Percentiles rank a stretch among this genome's conserved stretches.
These are phyloP conservation scores for Pelobates cultripes DNA, from an alignment of 2,797 vertebrate genomes.

Conservation along the genomic window DNA sequence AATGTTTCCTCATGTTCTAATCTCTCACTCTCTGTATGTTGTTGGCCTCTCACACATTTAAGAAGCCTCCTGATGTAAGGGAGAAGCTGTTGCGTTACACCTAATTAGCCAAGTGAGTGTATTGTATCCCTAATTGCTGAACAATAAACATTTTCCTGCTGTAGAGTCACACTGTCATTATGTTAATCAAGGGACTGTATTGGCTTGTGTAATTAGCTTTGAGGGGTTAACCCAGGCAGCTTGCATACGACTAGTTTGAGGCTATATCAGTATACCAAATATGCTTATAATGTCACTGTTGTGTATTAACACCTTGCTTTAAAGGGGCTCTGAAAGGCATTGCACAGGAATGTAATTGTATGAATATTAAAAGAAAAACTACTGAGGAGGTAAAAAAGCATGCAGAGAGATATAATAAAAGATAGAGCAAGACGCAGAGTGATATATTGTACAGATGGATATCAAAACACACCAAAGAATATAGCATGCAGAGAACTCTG, in stretches of 20 bases:
- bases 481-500: background rate
- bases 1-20: background rate
- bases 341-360: constrained; percentile 6
- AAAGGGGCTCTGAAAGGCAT: background rate
- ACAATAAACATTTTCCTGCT: constrained; percentile 42
- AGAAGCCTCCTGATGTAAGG: background rate
- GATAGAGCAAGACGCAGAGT: constrained; percentile 37
- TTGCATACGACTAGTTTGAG: constrained; percentile 4
- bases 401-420: constrained; percentile 48
- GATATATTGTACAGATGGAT: constrained; percentile 45
- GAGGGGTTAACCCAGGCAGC: constrained; percentile 21
- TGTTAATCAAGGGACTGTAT: constrained; percentile 34
- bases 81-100: constrained; percentile 8
- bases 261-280: background rate
- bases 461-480: constrained; percentile 10
- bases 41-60: constrained; percentile 13
- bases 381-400: constrained; percentile 2
- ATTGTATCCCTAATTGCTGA: constrained; percentile 38
- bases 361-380: constrained; percentile 10
- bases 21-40: constrained; percentile 10
- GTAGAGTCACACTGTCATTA: constrained; percentile 37
- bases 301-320: constrained; percentile 21
- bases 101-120: constrained; percentile 46
- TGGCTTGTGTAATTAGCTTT: constrained; percentile 31
- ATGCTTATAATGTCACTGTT: constrained; percentile 1